Evolutionary conservation across 2,113 vertebrate species (phyloP), one percentile per base, ranked within the genome.

Genomic region (Solea solea): DNA sequence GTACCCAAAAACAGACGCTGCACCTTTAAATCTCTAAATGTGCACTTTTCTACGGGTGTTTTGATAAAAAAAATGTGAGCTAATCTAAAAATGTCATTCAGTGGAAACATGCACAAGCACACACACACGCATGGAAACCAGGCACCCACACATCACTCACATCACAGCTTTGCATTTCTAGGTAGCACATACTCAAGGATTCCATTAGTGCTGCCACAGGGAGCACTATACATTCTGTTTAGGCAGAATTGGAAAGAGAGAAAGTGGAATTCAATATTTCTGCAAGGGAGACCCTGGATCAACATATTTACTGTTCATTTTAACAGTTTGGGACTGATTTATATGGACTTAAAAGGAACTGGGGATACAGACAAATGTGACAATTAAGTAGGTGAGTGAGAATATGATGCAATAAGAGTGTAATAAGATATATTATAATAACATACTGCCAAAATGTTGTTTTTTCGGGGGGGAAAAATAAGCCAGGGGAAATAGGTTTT

Each of bases 201-300:
- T 89, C 77, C 81, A 89, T 90, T 89, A 85, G 81, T 40, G 61
- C 61, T 72, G 69, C 76, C 2, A 45, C 69, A 57, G 69, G 62
- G 75, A 82, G 67, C 50, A 39, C 44, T 45, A 9, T 69, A 60
- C 70, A 74, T 84, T 81, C 83, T 71, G 82, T 78, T 81, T 53
- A 21, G 68, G 63, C 64, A 75, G 76, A 82, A 74, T 25, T 77
- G 63, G 50, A 75, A 84, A 82, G 86, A 73, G 63, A 75, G 59
- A 88, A 80, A 84, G 74, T 60, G 76, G 69, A 77, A 84, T 86
- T 80, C n/a, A 64, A 80, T 65, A 71, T 84, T 88, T 76, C 28
- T 6, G 49, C 41, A 61, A 50, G 59, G 69, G 76, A 52, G 46
- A 79, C 69, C 86, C 77, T 16, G 80, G 90, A 86, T 80, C 77